Evolutionary conservation across 2,888 invertebrate genomes (phyloP), one percentile per base, ranked within the genome.

Genomic region (Hemistola chrysoprasaria): DNA sequence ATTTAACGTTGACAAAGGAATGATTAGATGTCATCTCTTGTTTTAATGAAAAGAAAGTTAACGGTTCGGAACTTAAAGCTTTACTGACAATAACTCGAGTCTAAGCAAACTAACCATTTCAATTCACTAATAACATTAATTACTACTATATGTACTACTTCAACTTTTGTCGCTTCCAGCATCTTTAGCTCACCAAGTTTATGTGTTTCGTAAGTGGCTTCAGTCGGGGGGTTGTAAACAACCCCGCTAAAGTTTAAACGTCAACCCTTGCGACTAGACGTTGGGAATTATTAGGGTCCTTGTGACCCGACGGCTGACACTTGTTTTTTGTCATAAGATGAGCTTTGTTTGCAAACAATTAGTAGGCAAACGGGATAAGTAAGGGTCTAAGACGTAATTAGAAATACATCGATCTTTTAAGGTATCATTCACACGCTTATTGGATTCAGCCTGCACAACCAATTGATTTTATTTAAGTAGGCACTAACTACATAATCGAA

Each of bases 171-270:
- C 71, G 43, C 62, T 60, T 80, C 78, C 51, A 78, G 75, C 33
- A 37, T 32, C 50, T 58, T 47, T 65, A 68, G 50, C 26, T 58
- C 62, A 42, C 50, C 54, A 67, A 65, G 69, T 75, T 76, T 69
- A 77, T 70, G 72, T 65, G 65, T 68, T 61, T 62, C 54, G 74
- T 78, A 80, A 80, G 78, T 81, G 77, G 70, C 65, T 61, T 55
- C 62, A 51, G 59, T 59, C 50, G 63, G 64, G 69, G 58, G 59
- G 69, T 62, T 74, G 78, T 81, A 82, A 81, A 81, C 80, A 80
- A 67, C 65, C 59, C 71, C 66, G 69, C 65, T 69, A 70, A 79
- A 80, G 75, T 82, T 82, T 77, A 73, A 81, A 72, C 75, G 78
- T 73, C 78, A 80, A 75, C 77, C 80, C 78, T 73, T 64, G 53